phyloP scores from a whole-genome alignment of 2,888 invertebrate genomes.

The Neocrepidodera transversa region DNA sequence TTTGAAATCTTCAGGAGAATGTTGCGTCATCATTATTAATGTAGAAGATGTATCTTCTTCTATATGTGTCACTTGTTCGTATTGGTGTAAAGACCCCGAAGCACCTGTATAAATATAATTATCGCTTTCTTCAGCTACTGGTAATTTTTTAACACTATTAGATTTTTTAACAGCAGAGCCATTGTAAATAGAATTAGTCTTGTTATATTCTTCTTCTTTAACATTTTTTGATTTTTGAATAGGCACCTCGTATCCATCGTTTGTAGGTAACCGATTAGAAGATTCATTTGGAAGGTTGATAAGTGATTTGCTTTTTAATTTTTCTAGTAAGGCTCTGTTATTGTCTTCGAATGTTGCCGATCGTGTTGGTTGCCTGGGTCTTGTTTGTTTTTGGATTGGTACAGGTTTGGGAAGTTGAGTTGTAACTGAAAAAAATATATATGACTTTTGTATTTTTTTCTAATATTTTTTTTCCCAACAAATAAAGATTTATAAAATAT shows the following conservation, averaged over 20 bases:
- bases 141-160: not conserved
- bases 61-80: not conserved
- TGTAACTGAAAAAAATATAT: not conserved
- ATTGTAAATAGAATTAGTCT: not conserved
- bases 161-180: not conserved
- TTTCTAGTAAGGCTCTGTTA: not conserved
- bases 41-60: conserved; percentile 7
- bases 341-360: conserved; percentile 4
- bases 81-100: not conserved
- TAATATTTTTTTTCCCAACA: no score
- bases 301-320: conserved; percentile 6
- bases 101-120: not conserved
- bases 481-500: no score
- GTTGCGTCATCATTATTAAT: conserved; percentile 8
- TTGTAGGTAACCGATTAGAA: not conserved
- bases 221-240: no score
- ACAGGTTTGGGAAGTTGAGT: not conserved
- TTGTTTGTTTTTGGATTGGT: not conserved
- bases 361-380: not conserved
- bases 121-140: not conserved
- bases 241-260: no score
- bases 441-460: no score
- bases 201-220: not conserved
- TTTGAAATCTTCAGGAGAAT: not conserved
- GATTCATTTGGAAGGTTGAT: not conserved